phyloP scores from a whole-genome alignment of 2,113 vertebrate genomes.

The Actenoides hombroni region DNA sequence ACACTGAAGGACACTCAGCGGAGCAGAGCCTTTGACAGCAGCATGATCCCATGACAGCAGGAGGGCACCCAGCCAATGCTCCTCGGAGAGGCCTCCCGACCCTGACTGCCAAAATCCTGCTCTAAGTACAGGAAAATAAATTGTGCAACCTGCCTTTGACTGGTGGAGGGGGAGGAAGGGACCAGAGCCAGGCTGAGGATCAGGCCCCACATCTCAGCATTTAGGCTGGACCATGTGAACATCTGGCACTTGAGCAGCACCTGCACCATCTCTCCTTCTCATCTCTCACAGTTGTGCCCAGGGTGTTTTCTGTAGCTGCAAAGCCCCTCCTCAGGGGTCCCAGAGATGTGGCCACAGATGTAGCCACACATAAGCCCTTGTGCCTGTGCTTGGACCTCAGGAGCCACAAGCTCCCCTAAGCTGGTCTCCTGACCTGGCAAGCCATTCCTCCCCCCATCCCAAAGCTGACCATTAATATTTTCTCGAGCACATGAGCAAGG shows the following conservation, averaged over 20 bases:
- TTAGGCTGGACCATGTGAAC: background rate
- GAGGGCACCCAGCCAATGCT: background rate
- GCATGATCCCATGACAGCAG: background rate
- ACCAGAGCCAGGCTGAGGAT: background rate
- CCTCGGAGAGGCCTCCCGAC: conserved; percentile 53
- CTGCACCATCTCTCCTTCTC: background rate
- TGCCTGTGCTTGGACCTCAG: background rate
- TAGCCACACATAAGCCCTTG: background rate
- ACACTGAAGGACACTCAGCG: background rate
- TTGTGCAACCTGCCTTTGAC: conserved; percentile 48
- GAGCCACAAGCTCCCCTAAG: background rate
- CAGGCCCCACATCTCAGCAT: rapidly evolving
- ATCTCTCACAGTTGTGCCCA: rapidly evolving
- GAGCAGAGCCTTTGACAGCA: conserved; percentile 19
- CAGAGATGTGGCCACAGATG: background rate
- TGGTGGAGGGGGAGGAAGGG: background rate
- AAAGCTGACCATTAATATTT: background rate
- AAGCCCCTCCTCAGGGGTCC: background rate
- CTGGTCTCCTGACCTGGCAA: background rate
- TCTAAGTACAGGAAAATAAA: conserved; percentile 52
- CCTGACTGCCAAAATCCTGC: conserved; percentile 51
- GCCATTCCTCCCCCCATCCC: background rate
- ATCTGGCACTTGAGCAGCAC: background rate
- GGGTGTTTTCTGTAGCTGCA: background rate
- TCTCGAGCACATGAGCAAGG: background rate